These are phyloP conservation scores for Drosophila sucinea DNA, from an alignment of 1,140 invertebrate genomes.

Conservation along the genomic window DNA sequence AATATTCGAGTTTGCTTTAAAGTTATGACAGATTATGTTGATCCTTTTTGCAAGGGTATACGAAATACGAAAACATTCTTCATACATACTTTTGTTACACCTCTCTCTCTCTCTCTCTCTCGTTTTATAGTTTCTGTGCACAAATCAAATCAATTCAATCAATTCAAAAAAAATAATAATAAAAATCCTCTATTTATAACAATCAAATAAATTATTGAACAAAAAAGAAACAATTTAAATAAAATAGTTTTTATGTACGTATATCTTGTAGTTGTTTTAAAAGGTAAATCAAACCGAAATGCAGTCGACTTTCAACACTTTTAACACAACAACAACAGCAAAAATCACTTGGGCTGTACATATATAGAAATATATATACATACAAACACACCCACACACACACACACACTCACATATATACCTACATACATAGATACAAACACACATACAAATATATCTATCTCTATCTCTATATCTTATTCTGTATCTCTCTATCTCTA, in stretches of 20 bases:
- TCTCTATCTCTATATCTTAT: slow-evolving; percentile 1
- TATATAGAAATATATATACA: neutral
- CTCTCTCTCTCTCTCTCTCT: slow-evolving; percentile 10
- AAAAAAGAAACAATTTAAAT: slow-evolving; percentile 24
- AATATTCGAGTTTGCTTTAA: too few relatives aligned
- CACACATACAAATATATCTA: neutral
- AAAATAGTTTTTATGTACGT: slow-evolving; percentile 58
- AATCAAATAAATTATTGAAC: slow-evolving; percentile 5
- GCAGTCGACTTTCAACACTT: slow-evolving; percentile 13
- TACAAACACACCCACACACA: neutral
- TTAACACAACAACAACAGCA: neutral
- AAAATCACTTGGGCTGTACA: slow-evolving; percentile 1
- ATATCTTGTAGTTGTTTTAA: slow-evolving; percentile 76
- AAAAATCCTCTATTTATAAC: neutral
- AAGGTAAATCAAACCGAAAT: slow-evolving; percentile 12
- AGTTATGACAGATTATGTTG: too few relatives aligned
- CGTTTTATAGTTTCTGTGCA: slow-evolving; percentile 62
- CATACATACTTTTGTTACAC: slow-evolving; percentile 51
- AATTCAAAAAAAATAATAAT: slow-evolving; percentile 16
- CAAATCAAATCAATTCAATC: slow-evolving; percentile 37
- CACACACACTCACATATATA: slow-evolving; percentile 3
- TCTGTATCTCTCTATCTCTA: neutral
- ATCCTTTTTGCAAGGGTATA: neutral
- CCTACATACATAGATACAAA: slow-evolving; percentile 5
- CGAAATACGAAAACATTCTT: slow-evolving; percentile 7